Evolutionary conservation across 2,113 vertebrate genomes (phyloP), one percentile per base, ranked within the genome.

Genomic region (Felis catus): DNA sequence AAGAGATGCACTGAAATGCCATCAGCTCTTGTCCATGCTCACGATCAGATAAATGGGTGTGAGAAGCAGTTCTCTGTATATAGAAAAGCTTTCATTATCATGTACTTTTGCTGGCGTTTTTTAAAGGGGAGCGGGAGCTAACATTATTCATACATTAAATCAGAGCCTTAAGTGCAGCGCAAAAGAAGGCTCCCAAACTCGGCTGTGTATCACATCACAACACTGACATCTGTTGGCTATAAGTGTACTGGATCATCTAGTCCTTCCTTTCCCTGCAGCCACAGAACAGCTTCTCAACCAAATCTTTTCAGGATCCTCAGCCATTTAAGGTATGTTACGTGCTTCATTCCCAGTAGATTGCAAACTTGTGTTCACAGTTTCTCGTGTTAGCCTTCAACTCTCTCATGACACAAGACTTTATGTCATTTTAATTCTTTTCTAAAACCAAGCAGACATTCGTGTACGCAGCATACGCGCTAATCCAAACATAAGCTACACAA

Each of bases 201-300:
- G 6, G 70, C 93, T 13, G 6, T 82, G 93, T 96, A 97, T 82
- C 18, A 18, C 74, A 96, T 97, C 88, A 48, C 98, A 98, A 99
- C 95, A 97, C 98, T 99, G 99, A 99, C 98, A 99, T 98, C 98
- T 99, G 92, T 99, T 98, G 99, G 98, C 96, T 97, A 74, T 33
- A 96, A 97, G 31, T 4, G 29, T 93, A 41, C 74, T 95, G 90
- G 93, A 83, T 48, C 90, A 9, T n/a, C 11, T 31, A 1, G 31
- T 7, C 21, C 68, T 51, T 63, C 7, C 53, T 18, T 94, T 94
- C 84, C 81, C 70, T 79, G 39, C 68, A 78, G 74, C 33, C 48
- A 4, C 31, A 61, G 36, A 68, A 33, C 39, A 23, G 25, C 66
- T 58, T 76, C 55, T 39, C 58, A 91, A 92, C n/a, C 65, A 84